phyloP scores from a whole-genome alignment of 92 coral and sea anemone genomes.

The Zoanthus solanderi region DNA sequence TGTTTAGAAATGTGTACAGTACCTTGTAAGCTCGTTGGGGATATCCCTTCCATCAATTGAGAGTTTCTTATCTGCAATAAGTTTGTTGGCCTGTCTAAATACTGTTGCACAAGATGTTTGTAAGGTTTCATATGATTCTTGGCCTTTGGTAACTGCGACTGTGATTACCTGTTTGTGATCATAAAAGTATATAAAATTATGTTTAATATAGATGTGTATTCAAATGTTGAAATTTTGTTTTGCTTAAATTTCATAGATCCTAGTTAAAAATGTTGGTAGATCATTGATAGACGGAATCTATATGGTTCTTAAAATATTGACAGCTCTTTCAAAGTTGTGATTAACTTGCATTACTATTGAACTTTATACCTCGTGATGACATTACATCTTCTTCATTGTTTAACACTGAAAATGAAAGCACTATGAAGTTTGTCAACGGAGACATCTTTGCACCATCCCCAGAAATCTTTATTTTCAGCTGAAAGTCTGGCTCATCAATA shows the following conservation, averaged over 20 bases:
- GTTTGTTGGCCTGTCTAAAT: constrained; percentile 53
- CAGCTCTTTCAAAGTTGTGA: too few relatives aligned
- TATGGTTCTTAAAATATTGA: too few relatives aligned
- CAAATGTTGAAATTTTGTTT: too few relatives aligned
- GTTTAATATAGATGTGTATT: too few relatives aligned
- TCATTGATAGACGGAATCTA: too few relatives aligned
- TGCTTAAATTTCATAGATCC: too few relatives aligned
- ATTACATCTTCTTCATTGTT: neutral
- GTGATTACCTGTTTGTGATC: constrained; percentile 13
- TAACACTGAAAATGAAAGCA: neutral
- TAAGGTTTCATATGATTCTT: constrained; percentile 55
- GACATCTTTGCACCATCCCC: neutral
- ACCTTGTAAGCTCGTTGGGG: constrained; percentile 58
- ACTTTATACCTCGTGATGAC: neutral
- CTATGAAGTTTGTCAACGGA: neutral
- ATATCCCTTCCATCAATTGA: constrained; percentile 44
- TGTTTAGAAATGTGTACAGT: neutral
- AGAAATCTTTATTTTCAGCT: neutral
- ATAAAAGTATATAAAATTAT: neutral
- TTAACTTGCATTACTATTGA: neutral
- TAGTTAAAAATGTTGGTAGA: neutral
- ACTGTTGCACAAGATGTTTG: neutral
- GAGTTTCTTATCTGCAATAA: constrained; percentile 30
- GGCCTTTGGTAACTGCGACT: constrained; percentile 60
- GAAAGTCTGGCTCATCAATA: neutral